Evolutionary conservation across 2,797 vertebrate genomes (phyloP).

Genomic region (Mycteria americana): DNA sequence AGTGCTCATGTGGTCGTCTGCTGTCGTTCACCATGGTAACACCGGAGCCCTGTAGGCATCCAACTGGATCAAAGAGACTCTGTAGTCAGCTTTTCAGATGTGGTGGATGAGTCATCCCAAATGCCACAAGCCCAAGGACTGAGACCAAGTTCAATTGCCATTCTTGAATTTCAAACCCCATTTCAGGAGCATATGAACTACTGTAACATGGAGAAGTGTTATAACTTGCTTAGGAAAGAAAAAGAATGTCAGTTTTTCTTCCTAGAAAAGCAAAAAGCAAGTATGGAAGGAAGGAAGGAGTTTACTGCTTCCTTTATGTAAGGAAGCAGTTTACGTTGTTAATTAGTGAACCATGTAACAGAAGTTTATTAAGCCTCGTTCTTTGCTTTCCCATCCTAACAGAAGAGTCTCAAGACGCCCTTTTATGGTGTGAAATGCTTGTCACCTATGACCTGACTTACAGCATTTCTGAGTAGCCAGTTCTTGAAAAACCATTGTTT

Average conservation of each 20-base stretch:
- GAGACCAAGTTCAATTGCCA: not conserved
- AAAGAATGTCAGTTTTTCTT: not conserved
- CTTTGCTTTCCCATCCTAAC: not conserved
- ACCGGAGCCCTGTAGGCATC: not conserved
- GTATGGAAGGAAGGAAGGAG: too few species aligned
- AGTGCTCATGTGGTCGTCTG: constrained; percentile 6
- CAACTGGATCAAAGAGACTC: not conserved
- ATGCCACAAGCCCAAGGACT: not conserved
- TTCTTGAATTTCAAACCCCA: not conserved
- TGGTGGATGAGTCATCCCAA: not conserved
- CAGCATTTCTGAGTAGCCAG: not conserved
- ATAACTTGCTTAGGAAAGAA: not conserved
- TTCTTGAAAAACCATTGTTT: not conserved
- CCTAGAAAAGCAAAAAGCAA: not conserved
- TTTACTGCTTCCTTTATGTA: not conserved
- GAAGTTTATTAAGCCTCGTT: not conserved
- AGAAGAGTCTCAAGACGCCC: not conserved
- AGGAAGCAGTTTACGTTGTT: not conserved
- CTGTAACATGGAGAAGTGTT: not conserved
- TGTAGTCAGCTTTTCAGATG: not conserved
- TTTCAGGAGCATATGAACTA: not conserved
- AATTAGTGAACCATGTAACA: not conserved
- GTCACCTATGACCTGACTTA: not conserved
- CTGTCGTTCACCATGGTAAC: not conserved
- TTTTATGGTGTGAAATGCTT: not conserved